Percentiles rank a stretch among this genome's conserved stretches.
phyloP scores from a whole-genome alignment of 2,888 invertebrate genomes.

The Stegana nigrithorax region DNA sequence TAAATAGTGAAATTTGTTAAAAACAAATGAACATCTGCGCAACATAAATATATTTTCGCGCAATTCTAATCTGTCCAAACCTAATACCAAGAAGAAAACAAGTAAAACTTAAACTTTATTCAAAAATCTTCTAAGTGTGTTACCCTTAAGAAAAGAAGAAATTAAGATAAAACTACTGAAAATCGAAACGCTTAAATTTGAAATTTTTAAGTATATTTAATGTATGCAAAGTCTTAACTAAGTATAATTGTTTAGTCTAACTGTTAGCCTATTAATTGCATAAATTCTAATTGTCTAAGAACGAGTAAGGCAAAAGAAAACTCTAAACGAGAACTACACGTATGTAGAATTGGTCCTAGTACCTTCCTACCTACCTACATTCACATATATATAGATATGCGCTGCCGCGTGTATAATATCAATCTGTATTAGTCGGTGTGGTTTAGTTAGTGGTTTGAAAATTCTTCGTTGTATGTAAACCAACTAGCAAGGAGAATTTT shows the following conservation, averaged over 20 bases:
- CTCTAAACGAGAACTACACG: too few relatives aligned
- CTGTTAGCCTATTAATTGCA: constrained; percentile 33
- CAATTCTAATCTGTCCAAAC: constrained; percentile 40
- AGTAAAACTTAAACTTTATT: constrained; percentile 20
- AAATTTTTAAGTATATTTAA: constrained; percentile 29
- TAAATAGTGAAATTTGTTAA: not conserved
- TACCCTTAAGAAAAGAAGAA: constrained; percentile 28
- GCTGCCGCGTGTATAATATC: constrained; percentile 19
- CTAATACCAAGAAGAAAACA: constrained; percentile 33
- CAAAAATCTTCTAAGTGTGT: constrained; percentile 13
- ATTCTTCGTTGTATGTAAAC: too few relatives aligned
- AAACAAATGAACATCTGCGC: not conserved
- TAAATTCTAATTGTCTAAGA: constrained; percentile 38
- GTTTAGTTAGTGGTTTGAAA: constrained; percentile 31
- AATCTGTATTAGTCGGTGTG: constrained; percentile 19
- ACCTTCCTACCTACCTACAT: too few relatives aligned
- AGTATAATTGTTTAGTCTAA: constrained; percentile 37
- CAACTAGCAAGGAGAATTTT: too few relatives aligned
- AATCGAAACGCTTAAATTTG: constrained; percentile 55
- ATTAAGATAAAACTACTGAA: constrained; percentile 37
- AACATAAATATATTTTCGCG: not conserved
- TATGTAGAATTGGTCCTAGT: too few relatives aligned
- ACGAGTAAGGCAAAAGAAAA: too few relatives aligned
- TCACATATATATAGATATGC: too few relatives aligned
- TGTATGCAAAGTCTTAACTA: constrained; percentile 3